These are phyloP conservation scores for Ichneumoninae sp. DNA, from an alignment of 2,888 invertebrate species.

Conservation along the genomic window DNA sequence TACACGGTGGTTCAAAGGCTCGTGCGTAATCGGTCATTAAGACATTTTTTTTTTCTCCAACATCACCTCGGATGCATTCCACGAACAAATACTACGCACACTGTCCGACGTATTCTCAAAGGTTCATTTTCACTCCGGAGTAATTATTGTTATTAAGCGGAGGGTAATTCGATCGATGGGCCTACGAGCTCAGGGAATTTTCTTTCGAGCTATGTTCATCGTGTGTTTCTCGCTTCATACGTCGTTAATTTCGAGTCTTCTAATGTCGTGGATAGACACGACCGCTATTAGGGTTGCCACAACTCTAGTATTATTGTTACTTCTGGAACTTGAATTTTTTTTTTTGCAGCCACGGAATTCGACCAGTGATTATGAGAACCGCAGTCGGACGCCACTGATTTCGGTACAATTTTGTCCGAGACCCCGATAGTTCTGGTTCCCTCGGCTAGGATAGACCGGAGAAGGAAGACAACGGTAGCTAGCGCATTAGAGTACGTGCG, in stretches of 20 bases:
- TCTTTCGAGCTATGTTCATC: slow-evolving; percentile 34
- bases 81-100: slow-evolving; percentile 47
- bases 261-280: slow-evolving; percentile 36
- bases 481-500: slow-evolving; percentile 67
- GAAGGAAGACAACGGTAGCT: slow-evolving; percentile 75
- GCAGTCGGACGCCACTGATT: slow-evolving; percentile 56
- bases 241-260: slow-evolving; percentile 14
- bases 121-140: slow-evolving; percentile 44
- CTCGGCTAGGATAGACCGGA: slow-evolving; percentile 70
- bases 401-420: slow-evolving; percentile 74
- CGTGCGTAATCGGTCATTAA: slow-evolving; percentile 27
- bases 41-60: background rate
- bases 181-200: slow-evolving; percentile 14
- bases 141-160: slow-evolving; percentile 65
- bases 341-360: slow-evolving; percentile 51
- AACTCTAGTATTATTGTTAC: slow-evolving; percentile 31
- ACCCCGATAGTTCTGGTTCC: slow-evolving; percentile 25
- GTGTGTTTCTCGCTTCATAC: slow-evolving; percentile 18
- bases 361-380: slow-evolving; percentile 54
- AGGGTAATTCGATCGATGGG: slow-evolving; percentile 31
- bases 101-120: slow-evolving; percentile 34
- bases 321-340: slow-evolving; percentile 6
- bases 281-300: slow-evolving; percentile 35
- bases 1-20: slow-evolving; percentile 17
- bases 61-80: background rate